Base-by-base conservation (phyloP, 2,888 invertebrate genomes). In the Morinoia aosen region DNA sequence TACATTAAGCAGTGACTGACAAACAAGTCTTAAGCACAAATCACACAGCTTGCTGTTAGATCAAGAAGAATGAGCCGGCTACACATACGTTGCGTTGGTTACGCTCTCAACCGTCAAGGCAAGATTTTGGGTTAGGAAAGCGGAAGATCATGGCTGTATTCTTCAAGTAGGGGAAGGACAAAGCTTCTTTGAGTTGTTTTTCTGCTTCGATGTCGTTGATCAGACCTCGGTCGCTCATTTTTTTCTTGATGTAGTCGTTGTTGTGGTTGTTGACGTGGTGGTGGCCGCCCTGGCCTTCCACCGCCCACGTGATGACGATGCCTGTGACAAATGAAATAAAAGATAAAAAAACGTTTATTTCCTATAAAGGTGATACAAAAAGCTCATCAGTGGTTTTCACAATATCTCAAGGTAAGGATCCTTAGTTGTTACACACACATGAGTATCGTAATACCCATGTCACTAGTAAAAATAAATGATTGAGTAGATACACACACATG, bases 241-340 rank as follows among this genome's bases (percentile, higher is more conserved):
- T 58, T 39, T 39, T 12, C 91, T 95, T 94, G 88, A 95, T 25
- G 95, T 95, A 58, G 57, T 95, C 95, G 88, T 95, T 95, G 39
- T 94, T 76, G 91, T 94, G 90, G 39, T 90, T 95, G 94, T 95
- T 95, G 58, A 95, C 90, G 95, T 95, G 95, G 33, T 95, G 58
- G 91, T 95, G 64, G 14, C 95, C 95, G 7, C n/a, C 39, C 76
- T 95, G 93, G 25, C 95, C 94, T 58, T 33, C 61, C 25, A 96
- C 95, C 88, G 96, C 95, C 95, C 95, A 96, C 39, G 96, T 91
- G 16, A 96, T 16, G 10, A 96, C 58, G n/a, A 96, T 96, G 33
- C 96, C 96, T 96, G 96, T 0, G 39, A 25, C 19, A 76, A 76
- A 48, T 64, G 39, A 39, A 40, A 39, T 0, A 11, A 5, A 94